Base-by-base conservation (phyloP, 2,888 invertebrate species). In the Helicoverpa assulta region DNA sequence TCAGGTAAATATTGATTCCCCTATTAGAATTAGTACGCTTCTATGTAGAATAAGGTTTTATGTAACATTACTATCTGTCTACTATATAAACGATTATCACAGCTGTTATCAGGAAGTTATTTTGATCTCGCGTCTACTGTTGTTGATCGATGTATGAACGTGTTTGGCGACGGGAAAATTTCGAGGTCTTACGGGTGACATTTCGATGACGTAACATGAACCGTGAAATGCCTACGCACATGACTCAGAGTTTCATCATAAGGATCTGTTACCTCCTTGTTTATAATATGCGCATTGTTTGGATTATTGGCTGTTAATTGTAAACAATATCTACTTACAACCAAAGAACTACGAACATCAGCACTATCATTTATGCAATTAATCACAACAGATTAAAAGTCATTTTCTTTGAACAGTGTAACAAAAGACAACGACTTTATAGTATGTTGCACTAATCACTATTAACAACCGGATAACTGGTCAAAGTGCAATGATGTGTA, bases 121-220 rank as follows among this genome's bases (percentile, higher is more conserved):
- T 87, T 87, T 86, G 80, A 86, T 89, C 87, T 86, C 67, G 57
- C 84, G 83, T 88, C 82, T 87, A 70, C 80, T 87, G 85, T 88
- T 87, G 83, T 88, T 92, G 91, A 92, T 92, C 73, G 90, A 91
- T 92, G 85, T 80, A 88, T 90, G 84, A 78, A 70, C 75, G 73
- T 74, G 73, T 76, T 78, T 70, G 76, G 72, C 73, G 77, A 70
- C 71, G 66, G 78, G 78, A 82, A 68, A 76, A 68, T 84, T 85
- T 85, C 78, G 82, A 88, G 86, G 86, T 85, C 85, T 84, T 74
- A 74, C 63, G 73, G 75, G 78, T 84, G 81, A 83, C 78, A 82
- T 80, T 79, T 68, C 67, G 56, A 74, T 88, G 87, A 88, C 82
- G 86, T 85, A 84, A 88, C 76, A 61, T 75, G 56, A 78, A 73